These are phyloP conservation scores for Archocentrus centrarchus DNA, from an alignment of 2,113 vertebrate species.

Conservation along the genomic window DNA sequence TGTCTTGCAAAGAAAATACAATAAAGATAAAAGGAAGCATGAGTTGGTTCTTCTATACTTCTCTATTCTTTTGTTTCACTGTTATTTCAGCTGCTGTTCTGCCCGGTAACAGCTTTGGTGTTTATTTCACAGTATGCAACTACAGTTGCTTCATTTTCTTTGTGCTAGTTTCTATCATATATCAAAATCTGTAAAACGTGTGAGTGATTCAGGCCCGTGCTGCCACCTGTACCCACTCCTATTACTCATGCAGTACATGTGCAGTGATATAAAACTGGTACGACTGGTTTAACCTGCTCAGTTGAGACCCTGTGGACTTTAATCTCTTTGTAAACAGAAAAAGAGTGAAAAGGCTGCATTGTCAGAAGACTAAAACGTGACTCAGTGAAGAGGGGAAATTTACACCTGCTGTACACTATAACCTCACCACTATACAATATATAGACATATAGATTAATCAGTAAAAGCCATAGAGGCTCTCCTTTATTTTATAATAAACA, in stretches of 20 bases:
- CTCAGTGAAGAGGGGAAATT: neutral
- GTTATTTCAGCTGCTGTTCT: neutral
- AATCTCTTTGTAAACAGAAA: neutral
- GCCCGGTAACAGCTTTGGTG: neutral
- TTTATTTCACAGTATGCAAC: neutral
- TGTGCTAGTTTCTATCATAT: neutral
- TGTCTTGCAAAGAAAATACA: neutral
- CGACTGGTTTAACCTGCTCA: constrained; percentile 30
- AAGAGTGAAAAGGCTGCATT: neutral
- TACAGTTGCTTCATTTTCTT: neutral
- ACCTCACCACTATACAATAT: neutral
- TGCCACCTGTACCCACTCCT: neutral
- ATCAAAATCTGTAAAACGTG: neutral
- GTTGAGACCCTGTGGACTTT: constrained; percentile 5
- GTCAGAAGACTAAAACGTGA: neutral
- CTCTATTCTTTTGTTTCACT: neutral
- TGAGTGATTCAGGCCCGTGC: neutral
- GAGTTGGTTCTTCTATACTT: neutral
- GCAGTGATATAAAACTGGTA: neutral
- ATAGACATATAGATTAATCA: neutral
- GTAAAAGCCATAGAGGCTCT: neutral
- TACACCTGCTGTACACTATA: neutral
- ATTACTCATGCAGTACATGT: neutral
- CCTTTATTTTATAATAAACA: neutral
- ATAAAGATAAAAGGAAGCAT: neutral